Evolutionary conservation across 2,797 vertebrate genomes (phyloP), one percentile per base, ranked within the genome.

Genomic region (Lindbergichthys nudifrons): DNA sequence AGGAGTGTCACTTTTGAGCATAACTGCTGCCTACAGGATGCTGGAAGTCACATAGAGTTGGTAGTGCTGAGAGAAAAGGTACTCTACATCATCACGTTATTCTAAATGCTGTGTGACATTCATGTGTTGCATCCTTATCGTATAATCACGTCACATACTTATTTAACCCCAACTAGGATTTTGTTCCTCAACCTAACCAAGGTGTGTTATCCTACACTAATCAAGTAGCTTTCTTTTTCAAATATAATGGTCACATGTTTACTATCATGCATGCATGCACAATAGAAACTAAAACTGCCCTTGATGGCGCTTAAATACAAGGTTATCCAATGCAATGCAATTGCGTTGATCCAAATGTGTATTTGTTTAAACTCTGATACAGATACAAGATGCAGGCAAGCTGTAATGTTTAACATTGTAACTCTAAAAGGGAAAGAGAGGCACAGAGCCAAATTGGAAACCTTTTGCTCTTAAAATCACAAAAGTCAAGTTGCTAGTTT

Each of bases 1-100:
- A 30, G 18, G 19, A 75, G 42, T 87, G 89, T 79, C 87, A 77
- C 77, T 75, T 76, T 53, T 50, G 72, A 82, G 62, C 51, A 68
- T 23, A 61, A 50, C 65, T 63, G 66, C 73, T 81, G 85, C 79
- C 70, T 36, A 9, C 32, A 36, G 32, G 32, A 36, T 36, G 32
- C 32, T 36, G 32, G 7, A 36, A 36, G 32, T 36, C 32, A 36
- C 32, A 36, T 36, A 36, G 32, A 7, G 32, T 36, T 36, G 32
- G 32, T 36, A 36, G 8, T 36, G 32, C 32, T 0, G 8, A 36
- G 6, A 9, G 32, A 36, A 36, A 36, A 36, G 9, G 8, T 36
- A 36, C 32, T 36, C 32, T 9, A 36, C 32, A 36, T 36, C 6
- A 36, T 36, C 32, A 36, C 32, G 32, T 36, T 6, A 36, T 30